These are phyloP conservation scores for Amphipoea lucens DNA, from an alignment of 2,888 invertebrate species.

Conservation along the genomic window DNA sequence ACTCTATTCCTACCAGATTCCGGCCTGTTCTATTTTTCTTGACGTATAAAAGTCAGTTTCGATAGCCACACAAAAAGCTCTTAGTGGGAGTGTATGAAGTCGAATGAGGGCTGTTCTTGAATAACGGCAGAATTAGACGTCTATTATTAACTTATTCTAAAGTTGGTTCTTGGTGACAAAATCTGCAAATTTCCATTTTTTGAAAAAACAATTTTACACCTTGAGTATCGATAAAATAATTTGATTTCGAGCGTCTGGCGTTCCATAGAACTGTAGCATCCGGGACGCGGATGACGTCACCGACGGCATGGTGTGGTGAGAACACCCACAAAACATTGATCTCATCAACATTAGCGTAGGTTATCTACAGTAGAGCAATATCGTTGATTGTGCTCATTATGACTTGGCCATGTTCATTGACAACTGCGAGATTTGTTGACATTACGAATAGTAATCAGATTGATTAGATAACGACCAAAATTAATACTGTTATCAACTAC, in stretches of 20 bases:
- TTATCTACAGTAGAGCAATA: conserved; percentile 45
- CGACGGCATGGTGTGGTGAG: conserved; percentile 50
- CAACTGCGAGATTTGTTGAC: conserved; percentile 72
- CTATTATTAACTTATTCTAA: background rate
- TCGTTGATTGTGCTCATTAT: conserved; percentile 62
- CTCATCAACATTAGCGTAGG: conserved; percentile 37
- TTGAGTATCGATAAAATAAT: conserved; percentile 43
- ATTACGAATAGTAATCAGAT: conserved; percentile 65
- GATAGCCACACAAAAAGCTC: background rate
- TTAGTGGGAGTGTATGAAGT: background rate
- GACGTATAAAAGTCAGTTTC: background rate
- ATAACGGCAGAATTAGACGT: conserved; percentile 25
- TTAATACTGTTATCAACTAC: conserved; percentile 5
- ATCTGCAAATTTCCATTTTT: background rate
- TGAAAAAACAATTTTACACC: too few species aligned
- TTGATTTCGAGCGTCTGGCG: conserved; percentile 63
- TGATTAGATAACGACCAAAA: conserved; percentile 69
- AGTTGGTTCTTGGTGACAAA: conserved; percentile 3
- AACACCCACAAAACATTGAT: conserved; percentile 57
- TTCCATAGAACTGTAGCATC: conserved; percentile 66
- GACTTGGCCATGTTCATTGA: conserved; percentile 59
- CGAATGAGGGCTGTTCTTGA: conserved; percentile 27
- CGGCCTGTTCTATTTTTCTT: conserved; percentile 3
- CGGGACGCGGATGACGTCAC: conserved; percentile 71
- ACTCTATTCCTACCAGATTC: conserved; percentile 24